Evolutionary conservation across 2,797 vertebrate species (phyloP).

Genomic region (Lepus townsendii): DNA sequence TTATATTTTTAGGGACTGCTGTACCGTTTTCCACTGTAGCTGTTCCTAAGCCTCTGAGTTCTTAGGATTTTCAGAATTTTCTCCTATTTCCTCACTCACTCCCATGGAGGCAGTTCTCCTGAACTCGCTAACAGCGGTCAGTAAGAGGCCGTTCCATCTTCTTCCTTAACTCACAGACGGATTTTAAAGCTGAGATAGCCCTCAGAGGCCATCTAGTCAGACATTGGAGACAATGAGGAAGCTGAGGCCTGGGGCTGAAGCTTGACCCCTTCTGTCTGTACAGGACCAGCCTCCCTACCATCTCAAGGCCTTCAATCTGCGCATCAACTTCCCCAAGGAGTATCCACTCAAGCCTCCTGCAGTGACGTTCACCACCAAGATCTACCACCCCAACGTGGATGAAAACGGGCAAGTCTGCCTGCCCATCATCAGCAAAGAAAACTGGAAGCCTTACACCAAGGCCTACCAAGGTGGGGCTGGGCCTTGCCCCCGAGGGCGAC

Average conservation of each 20-base stretch:
- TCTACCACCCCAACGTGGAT: slow-evolving; percentile 86
- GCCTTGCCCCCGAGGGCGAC: neutral
- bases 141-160: neutral
- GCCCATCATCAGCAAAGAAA: slow-evolving; percentile 71
- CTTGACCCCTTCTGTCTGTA: neutral
- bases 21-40: neutral
- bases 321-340: slow-evolving; percentile 80
- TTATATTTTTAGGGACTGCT: neutral
- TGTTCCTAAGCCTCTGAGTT: neutral
- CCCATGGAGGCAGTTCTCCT: neutral
- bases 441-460: slow-evolving; percentile 79
- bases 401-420: slow-evolving; percentile 81
- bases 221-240: neutral
- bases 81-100: neutral
- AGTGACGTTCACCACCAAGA: slow-evolving; percentile 82
- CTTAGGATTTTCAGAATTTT: neutral
- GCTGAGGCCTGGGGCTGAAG: neutral
- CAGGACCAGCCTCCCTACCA: slow-evolving; percentile 85
- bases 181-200: neutral
- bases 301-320: slow-evolving; percentile 83
- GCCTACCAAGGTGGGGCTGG: slow-evolving; percentile 80
- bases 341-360: slow-evolving; percentile 84
- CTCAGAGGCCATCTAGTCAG: neutral
- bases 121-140: neutral
- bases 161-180: neutral